Percentiles rank a stretch among this genome's conserved stretches.
Evolutionary conservation across 2,113 vertebrate species (phyloP).

Genomic region (Anolis sagrei): DNA sequence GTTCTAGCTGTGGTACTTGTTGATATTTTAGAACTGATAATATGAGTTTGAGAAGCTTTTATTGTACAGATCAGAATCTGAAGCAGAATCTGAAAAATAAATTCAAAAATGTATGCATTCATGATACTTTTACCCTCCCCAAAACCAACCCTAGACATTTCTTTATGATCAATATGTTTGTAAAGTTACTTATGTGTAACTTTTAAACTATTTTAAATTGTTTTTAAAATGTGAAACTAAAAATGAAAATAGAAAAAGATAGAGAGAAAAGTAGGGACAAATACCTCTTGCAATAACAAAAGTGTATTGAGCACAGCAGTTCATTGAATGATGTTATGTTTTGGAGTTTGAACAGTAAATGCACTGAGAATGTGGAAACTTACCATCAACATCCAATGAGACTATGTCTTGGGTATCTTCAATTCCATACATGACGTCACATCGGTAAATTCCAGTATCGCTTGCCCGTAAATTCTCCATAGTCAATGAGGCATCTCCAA

Average conservation of each 20-base stretch:
- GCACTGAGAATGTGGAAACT: slow-evolving; percentile 46
- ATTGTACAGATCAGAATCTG: background rate
- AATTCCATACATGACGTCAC: slow-evolving; percentile 93
- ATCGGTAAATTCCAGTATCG: slow-evolving; percentile 92
- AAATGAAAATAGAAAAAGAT: background rate
- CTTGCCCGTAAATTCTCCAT: slow-evolving; percentile 90
- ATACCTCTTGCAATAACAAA: background rate
- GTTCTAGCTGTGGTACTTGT: background rate
- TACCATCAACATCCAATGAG: slow-evolving; percentile 87
- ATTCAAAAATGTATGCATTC: no score
- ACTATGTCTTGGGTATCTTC: slow-evolving; percentile 90
- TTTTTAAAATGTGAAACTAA: background rate
- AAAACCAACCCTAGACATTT: no score
- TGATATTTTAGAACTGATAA: background rate
- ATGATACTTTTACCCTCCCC: no score
- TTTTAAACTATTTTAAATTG: no score
- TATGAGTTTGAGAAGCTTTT: background rate
- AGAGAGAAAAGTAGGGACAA: background rate
- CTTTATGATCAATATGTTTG: no score
- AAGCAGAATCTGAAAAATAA: background rate
- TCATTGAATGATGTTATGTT: background rate
- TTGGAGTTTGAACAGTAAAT: background rate
- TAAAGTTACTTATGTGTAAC: no score
- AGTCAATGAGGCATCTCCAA: slow-evolving; percentile 90
- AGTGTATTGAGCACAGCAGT: fast-evolving